Evolutionary conservation across 2,113 vertebrate genomes (phyloP).

Genomic region (Morone saxatilis): DNA sequence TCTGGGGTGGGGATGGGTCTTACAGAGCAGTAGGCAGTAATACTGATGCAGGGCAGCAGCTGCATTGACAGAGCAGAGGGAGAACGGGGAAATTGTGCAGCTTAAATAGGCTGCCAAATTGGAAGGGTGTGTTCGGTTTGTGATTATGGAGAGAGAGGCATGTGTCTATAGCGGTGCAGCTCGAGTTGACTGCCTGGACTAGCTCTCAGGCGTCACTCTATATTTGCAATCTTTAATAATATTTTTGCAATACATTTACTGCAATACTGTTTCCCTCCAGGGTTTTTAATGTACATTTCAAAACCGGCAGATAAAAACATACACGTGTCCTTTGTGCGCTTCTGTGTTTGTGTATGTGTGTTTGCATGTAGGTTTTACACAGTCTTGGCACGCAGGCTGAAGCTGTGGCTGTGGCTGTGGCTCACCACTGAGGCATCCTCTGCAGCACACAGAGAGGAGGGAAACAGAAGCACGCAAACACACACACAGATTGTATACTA

Average conservation of each 20-base stretch:
- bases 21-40: no score
- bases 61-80: no score
- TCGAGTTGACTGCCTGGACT: no score
- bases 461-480: neutral
- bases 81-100: no score
- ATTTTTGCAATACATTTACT: neutral
- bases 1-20: no score
- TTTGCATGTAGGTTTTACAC: neutral
- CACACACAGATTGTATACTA: neutral
- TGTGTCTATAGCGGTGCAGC: no score
- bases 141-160: no score
- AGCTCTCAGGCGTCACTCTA: no score
- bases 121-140: no score
- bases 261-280: neutral
- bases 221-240: neutral
- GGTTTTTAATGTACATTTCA: neutral
- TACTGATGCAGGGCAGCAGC: no score
- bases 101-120: no score
- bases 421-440: slow-evolving; percentile 62
- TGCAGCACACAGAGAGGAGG: slow-evolving; percentile 49
- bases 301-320: neutral
- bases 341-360: slow-evolving; percentile 17
- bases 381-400: slow-evolving; percentile 14
- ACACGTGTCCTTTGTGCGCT: neutral
- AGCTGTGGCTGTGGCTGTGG: slow-evolving; percentile 22